A percentile compares a stretch with the other conserved stretches of the same genome.
Evolutionary conservation across 2,797 vertebrate species (phyloP).

Genomic region (Champsocephalus esox): DNA sequence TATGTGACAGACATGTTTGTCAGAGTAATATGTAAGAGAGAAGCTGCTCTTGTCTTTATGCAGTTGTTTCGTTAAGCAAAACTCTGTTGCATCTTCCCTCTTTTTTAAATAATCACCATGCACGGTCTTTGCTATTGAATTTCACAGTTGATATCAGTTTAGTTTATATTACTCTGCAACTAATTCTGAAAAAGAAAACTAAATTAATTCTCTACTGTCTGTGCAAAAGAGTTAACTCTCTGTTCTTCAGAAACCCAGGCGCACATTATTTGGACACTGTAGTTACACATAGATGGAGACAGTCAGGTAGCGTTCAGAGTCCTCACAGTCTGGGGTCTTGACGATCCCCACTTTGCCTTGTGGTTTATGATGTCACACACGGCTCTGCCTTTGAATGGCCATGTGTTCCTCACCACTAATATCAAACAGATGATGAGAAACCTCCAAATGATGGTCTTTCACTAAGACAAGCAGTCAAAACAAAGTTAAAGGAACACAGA

Average conservation of each 20-base stretch:
- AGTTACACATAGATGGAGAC: slow-evolving; percentile 55
- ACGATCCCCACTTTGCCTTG: slow-evolving; percentile 80
- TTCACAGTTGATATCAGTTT: slow-evolving; percentile 4
- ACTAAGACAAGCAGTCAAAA: slow-evolving; percentile 89
- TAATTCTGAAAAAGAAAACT: slow-evolving; percentile 19
- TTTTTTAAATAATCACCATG: slow-evolving; percentile 1
- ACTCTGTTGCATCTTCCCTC: slow-evolving; percentile 6
- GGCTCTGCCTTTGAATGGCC: slow-evolving; percentile 86
- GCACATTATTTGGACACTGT: slow-evolving; percentile 44
- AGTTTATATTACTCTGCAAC: slow-evolving; percentile 7
- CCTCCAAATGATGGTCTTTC: slow-evolving; percentile 87
- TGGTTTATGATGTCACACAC: slow-evolving; percentile 87
- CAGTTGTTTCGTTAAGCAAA: background rate
- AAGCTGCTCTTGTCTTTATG: slow-evolving; percentile 8
- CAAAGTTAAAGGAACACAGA: slow-evolving; percentile 86
- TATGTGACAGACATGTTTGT: slow-evolving; percentile 55
- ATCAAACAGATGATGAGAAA: slow-evolving; percentile 89
- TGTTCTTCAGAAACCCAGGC: background rate
- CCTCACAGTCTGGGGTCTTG: slow-evolving; percentile 73
- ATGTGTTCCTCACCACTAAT: slow-evolving; percentile 90
- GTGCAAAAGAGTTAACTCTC: slow-evolving; percentile 4
- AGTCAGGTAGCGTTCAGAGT: slow-evolving; percentile 78
- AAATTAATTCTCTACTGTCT: background rate
- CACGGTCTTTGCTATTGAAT: slow-evolving; percentile 3
- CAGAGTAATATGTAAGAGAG: slow-evolving; percentile 19